These are phyloP conservation scores for Labroides dimidiatus DNA, from an alignment of 2,797 vertebrate genomes.

Conservation along the genomic window DNA sequence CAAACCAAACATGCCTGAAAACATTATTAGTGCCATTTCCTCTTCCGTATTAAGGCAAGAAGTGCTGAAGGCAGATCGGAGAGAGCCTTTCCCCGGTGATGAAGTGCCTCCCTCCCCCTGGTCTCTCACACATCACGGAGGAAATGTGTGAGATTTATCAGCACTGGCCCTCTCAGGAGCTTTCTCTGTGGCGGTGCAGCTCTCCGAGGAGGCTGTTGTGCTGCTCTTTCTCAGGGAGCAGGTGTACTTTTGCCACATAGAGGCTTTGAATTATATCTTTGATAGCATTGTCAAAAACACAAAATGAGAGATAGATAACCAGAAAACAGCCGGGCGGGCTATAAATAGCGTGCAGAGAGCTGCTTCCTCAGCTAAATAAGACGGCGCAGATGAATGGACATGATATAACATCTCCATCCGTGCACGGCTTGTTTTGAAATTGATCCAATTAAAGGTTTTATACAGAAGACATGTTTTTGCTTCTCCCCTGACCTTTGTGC, in stretches of 20 bases:
- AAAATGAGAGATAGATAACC: constrained; percentile 67
- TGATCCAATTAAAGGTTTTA: constrained; percentile 23
- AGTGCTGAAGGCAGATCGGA: constrained; percentile 82
- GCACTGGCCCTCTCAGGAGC: constrained; percentile 71
- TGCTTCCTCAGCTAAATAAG: constrained; percentile 1
- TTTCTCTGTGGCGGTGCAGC: constrained; percentile 56
- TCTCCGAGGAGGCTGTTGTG: constrained; percentile 54
- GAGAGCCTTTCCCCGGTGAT: constrained; percentile 82
- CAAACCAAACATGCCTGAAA: constrained; percentile 88
- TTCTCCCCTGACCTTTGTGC: constrained; percentile 72
- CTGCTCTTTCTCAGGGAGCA: constrained; percentile 70
- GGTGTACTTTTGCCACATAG: constrained; percentile 68
- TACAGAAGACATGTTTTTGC: constrained; percentile 49
- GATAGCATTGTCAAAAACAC: constrained; percentile 73
- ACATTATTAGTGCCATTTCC: constrained; percentile 87
- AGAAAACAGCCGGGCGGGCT: constrained; percentile 30
- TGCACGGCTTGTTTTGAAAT: constrained; percentile 34
- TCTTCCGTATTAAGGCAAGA: constrained; percentile 82
- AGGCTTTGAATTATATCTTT: constrained; percentile 70
- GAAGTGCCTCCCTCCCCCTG: constrained; percentile 83
- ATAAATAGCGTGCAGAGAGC: constrained; percentile 34
- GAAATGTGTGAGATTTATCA: constrained; percentile 87
- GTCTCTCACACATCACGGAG: constrained; percentile 80
- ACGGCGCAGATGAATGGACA: constrained; percentile 8
- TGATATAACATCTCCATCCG: not conserved